A percentile compares a stretch with the other conserved stretches of the same genome.
These are phyloP conservation scores for Triplophysa yarkandensis DNA, from an alignment of 2,797 vertebrate genomes.

Conservation along the genomic window DNA sequence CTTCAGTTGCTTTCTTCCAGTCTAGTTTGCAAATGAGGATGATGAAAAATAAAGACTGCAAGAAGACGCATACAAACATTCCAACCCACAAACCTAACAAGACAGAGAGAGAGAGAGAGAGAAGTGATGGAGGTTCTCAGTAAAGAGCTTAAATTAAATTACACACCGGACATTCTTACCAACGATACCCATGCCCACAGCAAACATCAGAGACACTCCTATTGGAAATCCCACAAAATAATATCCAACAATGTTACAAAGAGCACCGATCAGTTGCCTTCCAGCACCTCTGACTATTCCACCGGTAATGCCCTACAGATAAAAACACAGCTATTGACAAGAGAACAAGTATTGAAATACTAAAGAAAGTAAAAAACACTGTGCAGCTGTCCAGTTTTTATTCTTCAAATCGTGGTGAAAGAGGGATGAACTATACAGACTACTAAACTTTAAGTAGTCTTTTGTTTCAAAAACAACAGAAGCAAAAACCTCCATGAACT, in stretches of 20 bases:
- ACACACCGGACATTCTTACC: constrained; percentile 70
- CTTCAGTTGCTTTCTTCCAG: constrained; percentile 81
- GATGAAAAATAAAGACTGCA: constrained; percentile 77
- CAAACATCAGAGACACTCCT: constrained; percentile 86
- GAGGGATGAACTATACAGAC: no score
- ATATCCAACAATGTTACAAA: constrained; percentile 77
- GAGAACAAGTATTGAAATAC: neutral
- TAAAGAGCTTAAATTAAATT: neutral
- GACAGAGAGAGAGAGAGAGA: neutral
- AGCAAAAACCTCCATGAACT: constrained; percentile 57
- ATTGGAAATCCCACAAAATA: constrained; percentile 84
- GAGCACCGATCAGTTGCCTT: constrained; percentile 81
- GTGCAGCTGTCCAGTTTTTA: no score
- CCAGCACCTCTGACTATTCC: constrained; percentile 84
- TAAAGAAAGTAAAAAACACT: neutral
- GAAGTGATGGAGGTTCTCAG: neutral
- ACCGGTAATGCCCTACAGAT: constrained; percentile 74
- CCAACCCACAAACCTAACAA: constrained; percentile 84
- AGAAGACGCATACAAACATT: constrained; percentile 71
- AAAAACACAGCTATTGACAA: constrained; percentile 24
- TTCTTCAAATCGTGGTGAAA: no score
- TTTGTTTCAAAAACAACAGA: neutral
- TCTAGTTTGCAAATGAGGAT: constrained; percentile 78
- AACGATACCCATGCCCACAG: constrained; percentile 76
- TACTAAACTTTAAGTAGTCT: no score